Conservation (phyloP, 2,888 invertebrate species). For the Hydrotaea cyrtoneurina region DNA sequence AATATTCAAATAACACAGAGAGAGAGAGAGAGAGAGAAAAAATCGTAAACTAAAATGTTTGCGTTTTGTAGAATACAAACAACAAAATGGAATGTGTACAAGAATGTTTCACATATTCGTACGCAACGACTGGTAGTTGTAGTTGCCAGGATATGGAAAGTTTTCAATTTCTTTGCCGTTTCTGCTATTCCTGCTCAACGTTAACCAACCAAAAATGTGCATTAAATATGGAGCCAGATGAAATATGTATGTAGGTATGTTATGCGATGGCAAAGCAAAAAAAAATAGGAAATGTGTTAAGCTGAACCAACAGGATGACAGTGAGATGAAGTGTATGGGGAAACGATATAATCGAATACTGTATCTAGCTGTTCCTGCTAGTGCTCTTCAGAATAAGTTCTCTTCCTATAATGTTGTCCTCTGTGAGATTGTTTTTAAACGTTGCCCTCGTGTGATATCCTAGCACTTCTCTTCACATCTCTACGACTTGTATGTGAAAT, state of each 20-base stretch:
- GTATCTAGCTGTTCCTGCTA: not conserved
- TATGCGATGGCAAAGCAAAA: not conserved
- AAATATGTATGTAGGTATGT: slow-evolving; percentile 9
- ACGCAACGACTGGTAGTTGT: not conserved
- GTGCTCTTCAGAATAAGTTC: not conserved
- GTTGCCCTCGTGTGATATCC: too few relatives aligned
- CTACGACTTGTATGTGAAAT: too few relatives aligned
- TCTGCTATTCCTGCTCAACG: not conserved
- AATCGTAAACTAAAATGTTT: slow-evolving; percentile 9
- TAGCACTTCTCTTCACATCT: too few relatives aligned
- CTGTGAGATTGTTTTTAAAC: not conserved
- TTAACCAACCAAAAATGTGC: slow-evolving; percentile 31
- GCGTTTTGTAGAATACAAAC: not conserved
- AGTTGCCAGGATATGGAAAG: slow-evolving; percentile 17
- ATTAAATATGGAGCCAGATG: slow-evolving; percentile 14
- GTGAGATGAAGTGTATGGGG: not conserved
- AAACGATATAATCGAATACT: slow-evolving; percentile 18
- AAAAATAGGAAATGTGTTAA: slow-evolving; percentile 33
- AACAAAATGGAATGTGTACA: not conserved
- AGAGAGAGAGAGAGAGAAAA: too few relatives aligned
- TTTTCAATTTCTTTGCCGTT: not conserved
- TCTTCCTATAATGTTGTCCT: not conserved
- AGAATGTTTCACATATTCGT: not conserved
- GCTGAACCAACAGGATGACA: not conserved
- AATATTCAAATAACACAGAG: not conserved